Percentiles rank a stretch among this genome's conserved stretches.
Evolutionary conservation across 2,797 vertebrate species (phyloP).

Genomic region (Crocidura indochinensis): DNA sequence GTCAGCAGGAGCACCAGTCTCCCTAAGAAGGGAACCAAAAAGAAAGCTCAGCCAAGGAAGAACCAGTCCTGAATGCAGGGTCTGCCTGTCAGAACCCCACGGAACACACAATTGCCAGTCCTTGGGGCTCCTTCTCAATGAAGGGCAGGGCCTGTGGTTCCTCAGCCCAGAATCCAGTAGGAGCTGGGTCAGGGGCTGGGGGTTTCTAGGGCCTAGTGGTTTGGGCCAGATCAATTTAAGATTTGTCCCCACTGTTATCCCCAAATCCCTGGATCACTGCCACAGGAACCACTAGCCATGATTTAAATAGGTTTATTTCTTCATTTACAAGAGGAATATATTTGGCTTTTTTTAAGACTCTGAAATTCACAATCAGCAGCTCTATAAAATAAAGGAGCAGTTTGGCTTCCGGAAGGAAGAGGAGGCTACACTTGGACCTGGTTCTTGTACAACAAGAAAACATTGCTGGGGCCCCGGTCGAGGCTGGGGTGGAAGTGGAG

Average conservation of each 20-base stretch:
- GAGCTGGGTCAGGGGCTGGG: too few relatives aligned
- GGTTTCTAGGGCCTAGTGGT: too few relatives aligned
- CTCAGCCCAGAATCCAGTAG: too few relatives aligned
- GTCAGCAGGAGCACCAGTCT: conserved; percentile 71
- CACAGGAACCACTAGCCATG: conserved; percentile 30
- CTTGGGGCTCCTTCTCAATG: too few relatives aligned
- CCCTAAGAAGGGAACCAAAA: conserved; percentile 86
- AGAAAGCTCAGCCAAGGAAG: conserved; percentile 80
- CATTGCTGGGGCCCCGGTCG: conserved; percentile 81
- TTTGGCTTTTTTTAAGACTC: conserved; percentile 92
- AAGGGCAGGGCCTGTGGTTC: too few relatives aligned
- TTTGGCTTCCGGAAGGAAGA: conserved; percentile 96
- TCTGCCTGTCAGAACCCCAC: accelerated
- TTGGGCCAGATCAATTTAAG: too few relatives aligned
- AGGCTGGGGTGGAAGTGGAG: conserved; percentile 42
- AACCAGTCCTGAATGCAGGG: not conserved
- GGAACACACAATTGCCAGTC: too few relatives aligned
- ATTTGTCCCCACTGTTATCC: too few relatives aligned
- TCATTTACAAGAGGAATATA: conserved; percentile 97
- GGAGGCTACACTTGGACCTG: conserved; percentile 96
- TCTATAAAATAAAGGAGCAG: conserved; percentile 98
- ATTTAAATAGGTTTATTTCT: conserved; percentile 97
- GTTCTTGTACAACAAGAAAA: conserved; percentile 99
- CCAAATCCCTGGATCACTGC: not conserved
- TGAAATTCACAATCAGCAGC: conserved; percentile 94